phyloP scores from a whole-genome alignment of 1,140 invertebrate genomes.

The Diabrotica undecimpunctata region DNA sequence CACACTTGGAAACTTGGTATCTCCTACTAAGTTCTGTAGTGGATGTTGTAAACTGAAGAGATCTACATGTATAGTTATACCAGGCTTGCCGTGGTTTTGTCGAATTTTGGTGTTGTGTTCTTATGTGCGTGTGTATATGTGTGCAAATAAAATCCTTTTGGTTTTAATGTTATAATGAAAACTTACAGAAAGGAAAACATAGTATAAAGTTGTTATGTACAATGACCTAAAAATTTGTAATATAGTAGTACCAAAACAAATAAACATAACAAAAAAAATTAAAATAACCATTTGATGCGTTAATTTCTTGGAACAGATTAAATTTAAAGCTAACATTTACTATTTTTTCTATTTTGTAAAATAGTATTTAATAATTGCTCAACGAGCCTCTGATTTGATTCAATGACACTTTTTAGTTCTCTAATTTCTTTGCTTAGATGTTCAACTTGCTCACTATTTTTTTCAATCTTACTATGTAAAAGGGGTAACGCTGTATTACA shows the following conservation, averaged over 20 bases:
- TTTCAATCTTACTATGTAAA: conserved; percentile 59
- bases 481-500: conserved; percentile 50
- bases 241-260: neutral
- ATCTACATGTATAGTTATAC: too few relatives aligned
- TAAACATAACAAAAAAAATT: neutral
- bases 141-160: too few relatives aligned
- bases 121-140: too few relatives aligned
- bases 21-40: too few relatives aligned
- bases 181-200: neutral
- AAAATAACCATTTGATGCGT: neutral
- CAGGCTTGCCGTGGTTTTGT: too few relatives aligned
- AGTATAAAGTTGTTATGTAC: too few relatives aligned
- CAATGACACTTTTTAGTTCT: conserved; percentile 53
- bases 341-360: conserved; percentile 22
- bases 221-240: neutral
- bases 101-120: too few relatives aligned
- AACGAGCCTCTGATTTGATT: conserved; percentile 33
- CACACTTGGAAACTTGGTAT: too few relatives aligned
- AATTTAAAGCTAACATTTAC: neutral
- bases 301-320: neutral
- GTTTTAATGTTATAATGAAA: neutral
- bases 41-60: too few relatives aligned
- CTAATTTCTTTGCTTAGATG: conserved; percentile 58
- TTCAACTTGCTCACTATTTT: conserved; percentile 59
- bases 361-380: conserved; percentile 20